Evolutionary conservation across 2,888 invertebrate species (phyloP).

Genomic region (Resseliella maxima): DNA sequence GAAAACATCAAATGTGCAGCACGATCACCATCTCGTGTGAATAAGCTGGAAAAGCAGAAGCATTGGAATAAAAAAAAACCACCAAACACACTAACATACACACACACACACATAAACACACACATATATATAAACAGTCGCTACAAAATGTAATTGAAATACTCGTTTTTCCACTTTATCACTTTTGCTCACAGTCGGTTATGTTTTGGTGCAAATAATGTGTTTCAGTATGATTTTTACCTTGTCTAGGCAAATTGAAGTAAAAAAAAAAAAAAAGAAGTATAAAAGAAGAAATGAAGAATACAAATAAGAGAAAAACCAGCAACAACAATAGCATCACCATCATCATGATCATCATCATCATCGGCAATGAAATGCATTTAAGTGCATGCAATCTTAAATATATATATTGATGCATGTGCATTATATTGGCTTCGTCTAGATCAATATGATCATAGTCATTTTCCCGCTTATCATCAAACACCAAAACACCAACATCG

Average conservation of each 20-base stretch:
- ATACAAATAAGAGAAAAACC: too few relatives aligned
- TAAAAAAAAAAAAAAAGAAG: neutral
- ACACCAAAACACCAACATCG: neutral
- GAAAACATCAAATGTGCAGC: conserved; percentile 50
- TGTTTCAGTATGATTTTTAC: conserved; percentile 48
- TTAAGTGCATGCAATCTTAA: neutral
- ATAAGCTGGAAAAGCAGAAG: neutral
- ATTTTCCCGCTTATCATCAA: conserved; percentile 14
- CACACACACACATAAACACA: too few relatives aligned
- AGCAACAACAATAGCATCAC: too few relatives aligned
- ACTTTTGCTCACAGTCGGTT: conserved; percentile 48
- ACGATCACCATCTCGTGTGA: neutral
- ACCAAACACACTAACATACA: neutral
- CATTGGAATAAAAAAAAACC: neutral
- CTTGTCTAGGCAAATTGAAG: neutral
- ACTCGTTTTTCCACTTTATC: conserved; percentile 53
- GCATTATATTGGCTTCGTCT: neutral
- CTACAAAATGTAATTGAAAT: conserved; percentile 20
- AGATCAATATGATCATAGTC: conserved; percentile 16
- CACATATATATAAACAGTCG: neutral
- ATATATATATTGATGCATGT: neutral
- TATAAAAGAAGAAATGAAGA: too few relatives aligned
- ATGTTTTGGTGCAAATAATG: conserved; percentile 20
- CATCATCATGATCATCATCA: neutral
- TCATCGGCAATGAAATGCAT: neutral